A percentile compares a stretch with the other conserved stretches of the same genome.
These are phyloP conservation scores for Exephanes ischioxanthus DNA, from an alignment of 2,888 invertebrate genomes.

Conservation along the genomic window DNA sequence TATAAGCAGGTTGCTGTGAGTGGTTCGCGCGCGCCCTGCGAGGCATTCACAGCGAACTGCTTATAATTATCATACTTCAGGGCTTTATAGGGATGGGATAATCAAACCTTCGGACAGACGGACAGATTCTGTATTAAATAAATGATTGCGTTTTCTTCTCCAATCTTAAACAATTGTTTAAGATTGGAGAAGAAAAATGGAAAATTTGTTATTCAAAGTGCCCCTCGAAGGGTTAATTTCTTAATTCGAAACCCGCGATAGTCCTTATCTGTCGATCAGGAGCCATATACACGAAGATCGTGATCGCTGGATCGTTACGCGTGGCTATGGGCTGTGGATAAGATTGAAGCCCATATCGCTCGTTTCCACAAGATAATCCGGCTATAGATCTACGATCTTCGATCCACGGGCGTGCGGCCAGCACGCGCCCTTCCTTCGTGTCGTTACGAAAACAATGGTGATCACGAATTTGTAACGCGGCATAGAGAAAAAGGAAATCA, in stretches of 20 bases:
- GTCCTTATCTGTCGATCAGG: constrained; percentile 41
- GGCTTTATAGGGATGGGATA: neutral
- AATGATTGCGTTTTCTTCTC: neutral
- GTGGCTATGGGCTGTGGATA: constrained; percentile 44
- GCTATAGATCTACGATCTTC: constrained; percentile 44
- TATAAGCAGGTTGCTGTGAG: neutral
- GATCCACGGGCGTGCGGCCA: constrained; percentile 25
- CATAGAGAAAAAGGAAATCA: neutral
- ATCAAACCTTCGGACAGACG: neutral
- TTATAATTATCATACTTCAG: neutral
- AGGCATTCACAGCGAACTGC: neutral
- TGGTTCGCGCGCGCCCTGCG: neutral
- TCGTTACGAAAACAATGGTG: constrained; percentile 50
- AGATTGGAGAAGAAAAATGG: neutral
- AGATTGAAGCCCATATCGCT: constrained; percentile 43
- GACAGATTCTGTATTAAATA: neutral
- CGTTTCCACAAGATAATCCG: constrained; percentile 49
- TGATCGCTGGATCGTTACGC: constrained; percentile 14
- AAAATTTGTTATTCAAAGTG: neutral
- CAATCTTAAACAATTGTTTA: neutral
- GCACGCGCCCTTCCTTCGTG: constrained; percentile 9
- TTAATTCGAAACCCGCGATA: constrained; percentile 46
- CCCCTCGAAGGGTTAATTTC: constrained; percentile 45
- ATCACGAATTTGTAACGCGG: constrained; percentile 16
- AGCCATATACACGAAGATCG: constrained; percentile 25